phyloP scores from a whole-genome alignment of 2,888 invertebrate species.

The Psylliodes chrysocephalus region DNA sequence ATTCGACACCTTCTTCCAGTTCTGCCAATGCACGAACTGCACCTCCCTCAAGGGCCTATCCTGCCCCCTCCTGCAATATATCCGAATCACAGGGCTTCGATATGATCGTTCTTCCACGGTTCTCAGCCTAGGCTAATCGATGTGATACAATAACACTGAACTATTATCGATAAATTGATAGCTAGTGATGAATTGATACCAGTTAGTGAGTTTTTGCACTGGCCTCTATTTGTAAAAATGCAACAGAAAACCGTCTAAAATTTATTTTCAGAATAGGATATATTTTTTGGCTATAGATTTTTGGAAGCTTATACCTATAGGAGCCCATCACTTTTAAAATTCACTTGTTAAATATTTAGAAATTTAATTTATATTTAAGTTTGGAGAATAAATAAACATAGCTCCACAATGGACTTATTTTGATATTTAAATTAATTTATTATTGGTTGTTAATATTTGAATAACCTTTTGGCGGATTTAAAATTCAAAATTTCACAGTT shows the following conservation, averaged over 20 bases:
- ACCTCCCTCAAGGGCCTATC: conserved; percentile 60
- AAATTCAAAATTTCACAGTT: too few relatives aligned
- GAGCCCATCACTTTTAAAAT: too few relatives aligned
- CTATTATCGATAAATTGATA: conserved; percentile 28
- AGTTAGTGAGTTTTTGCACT: conserved; percentile 4
- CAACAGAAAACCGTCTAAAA: background rate
- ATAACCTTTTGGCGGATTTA: too few relatives aligned
- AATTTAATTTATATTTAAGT: too few relatives aligned
- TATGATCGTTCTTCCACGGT: conserved; percentile 55
- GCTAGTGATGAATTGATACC: conserved; percentile 18
- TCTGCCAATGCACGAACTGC: conserved; percentile 64
- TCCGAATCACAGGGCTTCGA: conserved; percentile 64
- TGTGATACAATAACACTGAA: conserved; percentile 50
- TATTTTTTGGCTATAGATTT: too few relatives aligned
- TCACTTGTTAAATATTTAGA: too few relatives aligned
- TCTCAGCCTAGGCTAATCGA: conserved; percentile 41
- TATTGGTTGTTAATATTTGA: too few relatives aligned
- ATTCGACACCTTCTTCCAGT: conserved; percentile 62
- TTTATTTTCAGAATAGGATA: too few relatives aligned
- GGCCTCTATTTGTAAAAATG: background rate
- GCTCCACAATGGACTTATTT: too few relatives aligned
- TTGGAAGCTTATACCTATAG: too few relatives aligned
- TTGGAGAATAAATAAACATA: too few relatives aligned
- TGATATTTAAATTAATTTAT: too few relatives aligned
- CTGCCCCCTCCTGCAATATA: conserved; percentile 63